Percentiles rank a stretch among this genome's conserved stretches.
Evolutionary conservation across 2,113 vertebrate species (phyloP).

Genomic region (Prolemur simus): DNA sequence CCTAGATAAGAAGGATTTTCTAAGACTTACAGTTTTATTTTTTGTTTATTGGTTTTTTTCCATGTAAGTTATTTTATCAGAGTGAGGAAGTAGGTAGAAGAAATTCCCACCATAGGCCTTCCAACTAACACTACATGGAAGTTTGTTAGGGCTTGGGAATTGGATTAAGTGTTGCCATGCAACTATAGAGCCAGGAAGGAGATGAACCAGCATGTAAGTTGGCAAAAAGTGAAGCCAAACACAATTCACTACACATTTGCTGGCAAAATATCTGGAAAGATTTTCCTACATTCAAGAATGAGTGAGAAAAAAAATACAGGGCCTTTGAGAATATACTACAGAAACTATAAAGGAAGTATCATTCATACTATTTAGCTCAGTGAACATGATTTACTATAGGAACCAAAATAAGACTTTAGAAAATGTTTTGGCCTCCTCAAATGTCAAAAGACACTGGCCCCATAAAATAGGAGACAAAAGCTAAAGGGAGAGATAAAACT

Average conservation of each 20-base stretch:
- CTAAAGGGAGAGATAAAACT: not conserved
- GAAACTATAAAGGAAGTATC: not conserved
- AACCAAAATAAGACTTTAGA: conserved; percentile 10
- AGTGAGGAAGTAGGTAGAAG: not conserved
- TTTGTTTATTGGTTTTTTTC: not conserved
- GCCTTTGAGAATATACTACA: not conserved
- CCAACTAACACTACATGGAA: not conserved
- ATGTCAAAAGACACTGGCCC: not conserved
- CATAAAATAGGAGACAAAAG: not conserved
- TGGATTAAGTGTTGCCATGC: not conserved
- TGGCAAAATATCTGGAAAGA: conserved; percentile 29
- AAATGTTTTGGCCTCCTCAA: not conserved
- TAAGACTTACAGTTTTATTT: not conserved
- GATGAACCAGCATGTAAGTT: not conserved
- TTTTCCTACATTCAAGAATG: conserved; percentile 14
- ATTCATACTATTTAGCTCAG: not conserved
- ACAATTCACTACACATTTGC: not conserved
- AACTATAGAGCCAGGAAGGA: not conserved
- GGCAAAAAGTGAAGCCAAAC: conserved; percentile 22
- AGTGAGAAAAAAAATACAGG: not conserved
- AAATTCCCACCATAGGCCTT: not conserved
- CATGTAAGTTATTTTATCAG: not conserved
- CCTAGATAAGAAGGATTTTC: not conserved
- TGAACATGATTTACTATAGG: not conserved
- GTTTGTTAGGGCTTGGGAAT: not conserved